These are phyloP conservation scores for Steinernema feltiae DNA, from an alignment of 1,140 invertebrate genomes.

Conservation along the genomic window DNA sequence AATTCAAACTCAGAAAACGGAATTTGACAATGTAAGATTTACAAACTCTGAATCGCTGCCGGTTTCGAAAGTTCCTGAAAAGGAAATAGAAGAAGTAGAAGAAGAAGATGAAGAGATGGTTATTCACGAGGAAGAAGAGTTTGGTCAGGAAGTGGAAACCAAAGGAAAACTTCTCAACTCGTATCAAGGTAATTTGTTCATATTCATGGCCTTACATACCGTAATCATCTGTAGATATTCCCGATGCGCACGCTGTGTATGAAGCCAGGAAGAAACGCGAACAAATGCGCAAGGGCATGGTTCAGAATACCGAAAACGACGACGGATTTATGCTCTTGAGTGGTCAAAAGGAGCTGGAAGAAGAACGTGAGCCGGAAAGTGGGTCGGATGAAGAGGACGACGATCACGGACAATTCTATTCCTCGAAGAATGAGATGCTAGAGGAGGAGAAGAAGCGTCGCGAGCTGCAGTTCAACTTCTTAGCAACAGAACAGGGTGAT, in stretches of 20 bases:
- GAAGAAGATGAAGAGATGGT: background rate
- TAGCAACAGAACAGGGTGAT: background rate
- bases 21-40: background rate
- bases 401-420: background rate
- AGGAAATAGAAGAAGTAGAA: background rate
- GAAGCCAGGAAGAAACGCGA: background rate
- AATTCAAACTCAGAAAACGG: background rate
- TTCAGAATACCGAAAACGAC: background rate
- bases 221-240: constrained; percentile 3
- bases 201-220: background rate
- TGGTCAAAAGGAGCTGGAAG: background rate
- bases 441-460: constrained; percentile 1
- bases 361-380: background rate
- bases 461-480: background rate
- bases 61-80: background rate
- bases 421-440: background rate
- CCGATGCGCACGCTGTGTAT: background rate
- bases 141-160: too few relatives aligned
- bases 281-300: background rate
- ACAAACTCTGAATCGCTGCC: background rate
- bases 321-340: background rate
- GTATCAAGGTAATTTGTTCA: too few relatives aligned
- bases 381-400: background rate
- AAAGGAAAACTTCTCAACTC: background rate
- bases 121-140: too few relatives aligned